Base-by-base conservation (phyloP, 2,113 vertebrate genomes). In the Scomber japonicus region DNA sequence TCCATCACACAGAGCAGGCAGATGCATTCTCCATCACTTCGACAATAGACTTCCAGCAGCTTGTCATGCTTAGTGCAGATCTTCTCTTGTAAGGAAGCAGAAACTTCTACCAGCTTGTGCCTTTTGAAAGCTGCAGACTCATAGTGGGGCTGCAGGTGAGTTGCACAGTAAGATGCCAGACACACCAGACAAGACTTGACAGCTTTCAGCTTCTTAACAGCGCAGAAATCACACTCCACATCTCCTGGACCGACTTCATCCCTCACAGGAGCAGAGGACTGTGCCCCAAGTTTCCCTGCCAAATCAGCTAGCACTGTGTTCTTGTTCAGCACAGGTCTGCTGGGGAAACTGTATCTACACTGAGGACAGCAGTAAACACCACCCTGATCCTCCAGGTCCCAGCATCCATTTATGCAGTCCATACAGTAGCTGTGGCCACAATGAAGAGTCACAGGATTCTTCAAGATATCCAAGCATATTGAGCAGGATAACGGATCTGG, bases 181-280 rank as follows among this genome's bases (percentile, higher is more conserved):
- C 91, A 92, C 65, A 83, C 82, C 51, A 90, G 78, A 17, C 87
- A 89, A 0, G 77, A 89, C 45, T 87, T 90, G 11, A 88, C 77
- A 16, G 86, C 86, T 67, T 85, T 86, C 54, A 74, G 66, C 69
- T 90, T 90, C 50, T 0, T 84, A 30, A 27, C 67, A 3, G 46
- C 71, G 80, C 84, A 88, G 77, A 85, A 76, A 72, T 90, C 83
- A 70, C 89, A 89, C 78, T 82, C 78, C 75, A 86, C 86, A 0
- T 79, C 80, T 8, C 17, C 73, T 15, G 55, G 56, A 13, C 5
- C 3, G 0, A 31, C 15, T 49, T 70, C 57, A 40, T 57, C 68
- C 45, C 49, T 50, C 0, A 5, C 80, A 35, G 1, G n/a, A 30
- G 0, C 9, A 6, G 0, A 2, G 9, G 8, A 4, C 17, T 0